phyloP scores from a whole-genome alignment of 2,888 invertebrate species.

The Perizoma flavofasciatum region DNA sequence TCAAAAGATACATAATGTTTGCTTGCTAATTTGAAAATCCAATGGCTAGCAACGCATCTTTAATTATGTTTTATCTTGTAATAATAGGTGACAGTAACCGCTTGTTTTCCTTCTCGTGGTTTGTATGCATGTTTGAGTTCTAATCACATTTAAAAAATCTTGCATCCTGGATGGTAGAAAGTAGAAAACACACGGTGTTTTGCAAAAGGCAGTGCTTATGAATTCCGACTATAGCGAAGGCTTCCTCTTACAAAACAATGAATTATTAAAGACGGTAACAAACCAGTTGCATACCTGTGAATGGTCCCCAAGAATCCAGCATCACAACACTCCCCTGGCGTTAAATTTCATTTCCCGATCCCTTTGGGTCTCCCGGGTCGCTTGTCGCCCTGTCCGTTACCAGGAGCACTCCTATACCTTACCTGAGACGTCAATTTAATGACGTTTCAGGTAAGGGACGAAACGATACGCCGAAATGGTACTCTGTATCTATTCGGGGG shows the following conservation, averaged over 20 bases:
- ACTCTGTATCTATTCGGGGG: background rate
- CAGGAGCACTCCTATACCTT: background rate
- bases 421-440: conserved; percentile 7
- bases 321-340: conserved; percentile 11
- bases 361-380: conserved; percentile 10
- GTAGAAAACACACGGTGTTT: no score
- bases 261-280: conserved; percentile 14
- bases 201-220: no score
- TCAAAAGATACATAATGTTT: no score
- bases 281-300: conserved; percentile 7
- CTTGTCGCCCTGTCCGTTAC: conserved; percentile 9
- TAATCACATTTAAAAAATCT: no score
- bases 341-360: conserved; percentile 22
- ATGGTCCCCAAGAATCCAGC: conserved; percentile 9
- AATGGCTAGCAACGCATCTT: no score
- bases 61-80: no score
- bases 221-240: background rate
- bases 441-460: background rate
- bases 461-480: conserved; percentile 9
- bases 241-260: conserved; percentile 5
- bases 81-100: no score
- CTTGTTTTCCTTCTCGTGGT: no score
- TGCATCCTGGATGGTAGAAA: no score
- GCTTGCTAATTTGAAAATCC: no score
- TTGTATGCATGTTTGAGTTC: no score